Evolutionary conservation across 1,140 invertebrate genomes (phyloP).

Genomic region (Drosophila oshimai): DNA sequence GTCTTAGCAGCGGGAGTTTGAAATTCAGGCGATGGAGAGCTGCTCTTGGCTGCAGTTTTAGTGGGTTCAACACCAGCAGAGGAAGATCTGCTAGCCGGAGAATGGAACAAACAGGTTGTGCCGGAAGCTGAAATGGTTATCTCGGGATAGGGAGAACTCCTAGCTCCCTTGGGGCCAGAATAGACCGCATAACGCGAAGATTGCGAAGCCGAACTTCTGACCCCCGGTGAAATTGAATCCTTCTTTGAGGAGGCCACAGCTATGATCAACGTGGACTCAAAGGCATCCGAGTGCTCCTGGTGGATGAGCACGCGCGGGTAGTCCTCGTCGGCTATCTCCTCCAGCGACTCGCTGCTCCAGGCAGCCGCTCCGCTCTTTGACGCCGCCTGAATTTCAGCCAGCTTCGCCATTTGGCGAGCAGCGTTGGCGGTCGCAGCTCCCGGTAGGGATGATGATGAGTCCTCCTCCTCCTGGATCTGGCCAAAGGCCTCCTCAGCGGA

Average conservation of each 20-base stretch:
- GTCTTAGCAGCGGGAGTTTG: neutral
- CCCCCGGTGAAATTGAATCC: neutral
- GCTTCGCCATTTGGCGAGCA: slow-evolving; percentile 41
- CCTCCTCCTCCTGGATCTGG: slow-evolving; percentile 15
- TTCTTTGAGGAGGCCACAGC: slow-evolving; percentile 68
- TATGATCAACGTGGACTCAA: slow-evolving; percentile 77
- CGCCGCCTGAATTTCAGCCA: slow-evolving; percentile 49
- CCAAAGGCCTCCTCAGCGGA: slow-evolving; percentile 49
- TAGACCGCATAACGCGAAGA: neutral
- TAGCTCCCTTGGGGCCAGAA: neutral
- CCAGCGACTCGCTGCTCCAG: slow-evolving; percentile 66
- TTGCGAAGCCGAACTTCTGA: neutral
- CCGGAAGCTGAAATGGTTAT: neutral
- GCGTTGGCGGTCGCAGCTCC: slow-evolving; percentile 9
- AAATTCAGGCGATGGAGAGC: neutral
- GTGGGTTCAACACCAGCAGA: too few relatives aligned
- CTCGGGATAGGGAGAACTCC: neutral
- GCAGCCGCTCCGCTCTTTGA: slow-evolving; percentile 36
- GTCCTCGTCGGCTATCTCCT: slow-evolving; percentile 55
- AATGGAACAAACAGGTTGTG: neutral
- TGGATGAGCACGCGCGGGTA: slow-evolving; percentile 76
- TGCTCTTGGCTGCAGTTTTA: neutral
- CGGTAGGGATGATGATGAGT: slow-evolving; percentile 8
- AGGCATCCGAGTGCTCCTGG: slow-evolving; percentile 71
- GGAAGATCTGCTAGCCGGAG: neutral